Percentiles rank a stretch among this genome's conserved stretches.
Evolutionary conservation across 2,797 vertebrate species (phyloP).

Genomic region (Tamandua tetradactyla): DNA sequence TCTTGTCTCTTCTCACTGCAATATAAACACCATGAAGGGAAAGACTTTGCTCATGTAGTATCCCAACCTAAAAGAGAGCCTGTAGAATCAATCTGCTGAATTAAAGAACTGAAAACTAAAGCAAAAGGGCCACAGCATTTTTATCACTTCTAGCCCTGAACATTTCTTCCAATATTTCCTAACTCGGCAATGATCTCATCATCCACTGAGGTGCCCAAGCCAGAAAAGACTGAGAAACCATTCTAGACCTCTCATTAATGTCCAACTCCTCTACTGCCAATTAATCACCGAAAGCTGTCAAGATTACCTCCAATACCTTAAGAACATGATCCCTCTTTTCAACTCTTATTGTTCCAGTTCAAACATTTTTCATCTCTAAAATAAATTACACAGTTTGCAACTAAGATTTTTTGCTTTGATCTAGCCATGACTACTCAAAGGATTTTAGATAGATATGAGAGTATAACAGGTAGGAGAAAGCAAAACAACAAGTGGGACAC

Average conservation of each 20-base stretch:
- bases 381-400: neutral
- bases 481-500: neutral
- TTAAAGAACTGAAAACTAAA: conserved; percentile 9
- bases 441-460: neutral
- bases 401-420: neutral
- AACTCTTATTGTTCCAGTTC: neutral
- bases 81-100: neutral
- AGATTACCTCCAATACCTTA: neutral
- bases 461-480: neutral
- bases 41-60: neutral
- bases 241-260: neutral
- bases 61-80: neutral
- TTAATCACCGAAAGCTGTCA: neutral
- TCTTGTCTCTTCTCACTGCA: neutral
- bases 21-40: neutral
- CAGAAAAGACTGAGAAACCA: neutral
- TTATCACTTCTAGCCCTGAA: neutral
- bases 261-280: neutral
- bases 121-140: neutral
- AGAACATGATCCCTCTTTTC: neutral
- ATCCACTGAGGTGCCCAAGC: neutral
- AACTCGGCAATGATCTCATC: neutral
- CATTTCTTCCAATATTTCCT: neutral
- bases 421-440: neutral
- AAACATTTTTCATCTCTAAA: conserved; percentile 5